phyloP scores from a whole-genome alignment of 2,888 invertebrate genomes.

The Synergus umbraculus region DNA sequence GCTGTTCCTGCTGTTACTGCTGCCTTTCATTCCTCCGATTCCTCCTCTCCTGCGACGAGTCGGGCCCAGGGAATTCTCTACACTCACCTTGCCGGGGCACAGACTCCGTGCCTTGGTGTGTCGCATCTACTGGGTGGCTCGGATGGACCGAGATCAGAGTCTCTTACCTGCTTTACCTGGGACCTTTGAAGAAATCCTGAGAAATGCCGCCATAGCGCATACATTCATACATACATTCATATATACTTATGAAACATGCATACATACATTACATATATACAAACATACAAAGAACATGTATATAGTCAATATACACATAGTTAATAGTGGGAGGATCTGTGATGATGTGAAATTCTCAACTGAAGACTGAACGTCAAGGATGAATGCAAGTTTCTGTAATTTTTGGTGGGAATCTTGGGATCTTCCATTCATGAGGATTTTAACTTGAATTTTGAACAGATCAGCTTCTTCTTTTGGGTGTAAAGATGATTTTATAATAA shows the following conservation, averaged over 20 bases:
- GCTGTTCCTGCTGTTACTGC: slow-evolving; percentile 45
- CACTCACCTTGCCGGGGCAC: slow-evolving; percentile 45
- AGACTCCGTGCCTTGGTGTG: slow-evolving; percentile 28
- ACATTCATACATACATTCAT: neutral
- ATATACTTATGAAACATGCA: too few species aligned
- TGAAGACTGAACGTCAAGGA: neutral
- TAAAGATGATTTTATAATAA: too few species aligned
- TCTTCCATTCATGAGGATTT: too few species aligned
- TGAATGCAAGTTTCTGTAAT: too few species aligned
- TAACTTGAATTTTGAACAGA: too few species aligned
- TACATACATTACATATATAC: too few species aligned
- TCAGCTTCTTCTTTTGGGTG: too few species aligned
- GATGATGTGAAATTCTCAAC: neutral
- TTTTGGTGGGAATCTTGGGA: too few species aligned
- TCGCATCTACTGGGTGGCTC: slow-evolving; percentile 51
- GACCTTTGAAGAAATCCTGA: slow-evolving; percentile 31
- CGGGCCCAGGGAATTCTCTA: slow-evolving; percentile 54
- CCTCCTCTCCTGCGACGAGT: slow-evolving; percentile 9
- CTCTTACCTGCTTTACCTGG: slow-evolving; percentile 16
- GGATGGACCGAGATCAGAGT: slow-evolving; percentile 46
- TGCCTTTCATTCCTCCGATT: slow-evolving; percentile 55
- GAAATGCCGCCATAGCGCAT: neutral
- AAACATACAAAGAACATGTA: neutral
- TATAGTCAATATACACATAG: too few species aligned
- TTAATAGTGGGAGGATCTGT: neutral